Base-by-base conservation (phyloP, 2,113 vertebrate species). In the Mastomys coucha region DNA sequence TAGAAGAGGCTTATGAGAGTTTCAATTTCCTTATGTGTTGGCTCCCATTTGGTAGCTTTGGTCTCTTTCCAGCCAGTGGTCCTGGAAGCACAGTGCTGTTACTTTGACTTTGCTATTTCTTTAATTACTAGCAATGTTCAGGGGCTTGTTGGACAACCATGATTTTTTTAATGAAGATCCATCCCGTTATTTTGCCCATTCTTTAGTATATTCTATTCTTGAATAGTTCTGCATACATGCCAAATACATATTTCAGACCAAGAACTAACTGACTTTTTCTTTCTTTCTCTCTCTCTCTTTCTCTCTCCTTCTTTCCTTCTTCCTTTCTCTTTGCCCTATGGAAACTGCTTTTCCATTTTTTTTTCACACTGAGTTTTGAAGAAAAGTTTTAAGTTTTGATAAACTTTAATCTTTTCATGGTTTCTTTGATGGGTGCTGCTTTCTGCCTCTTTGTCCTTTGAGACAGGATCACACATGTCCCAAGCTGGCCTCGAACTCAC, bases 371-470 rank as follows among this genome's bases (percentile, higher is more conserved):
- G 13, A 67, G 58, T 91, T 97, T 73, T 77, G 69, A 93, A 90
- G 28, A 89, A 89, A 96, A 95, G 51, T 84, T 89, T 89, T 81
- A 70, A 63, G 60, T 90, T 95, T 96, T 97, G n/a, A 49, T 94
- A 63, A 89, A 75, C 3, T 69, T 56, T 31, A 94, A 87, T 63
- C 81, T 94, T 96, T 87, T 72, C 53, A 86, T 58, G 78, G 89
- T 84, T 77, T 96, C 7, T 96, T 88, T 88, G 56, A 81, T 76
- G 58, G 19, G 36, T 87, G 24, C 26, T 89, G 16, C 56, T 76
- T 63, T 56, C 31, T 72, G 51, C 36, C 36, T 28, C 14, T 72
- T 88, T 88, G 14, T 56, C 51, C 45, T 88, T 72, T 88, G 49
- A 72, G 45, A 88, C 7, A 53, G 31, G 49, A 56, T 53, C 67